Evolutionary conservation across 2,888 invertebrate genomes (phyloP).

Genomic region (Abrostola tripartita): DNA sequence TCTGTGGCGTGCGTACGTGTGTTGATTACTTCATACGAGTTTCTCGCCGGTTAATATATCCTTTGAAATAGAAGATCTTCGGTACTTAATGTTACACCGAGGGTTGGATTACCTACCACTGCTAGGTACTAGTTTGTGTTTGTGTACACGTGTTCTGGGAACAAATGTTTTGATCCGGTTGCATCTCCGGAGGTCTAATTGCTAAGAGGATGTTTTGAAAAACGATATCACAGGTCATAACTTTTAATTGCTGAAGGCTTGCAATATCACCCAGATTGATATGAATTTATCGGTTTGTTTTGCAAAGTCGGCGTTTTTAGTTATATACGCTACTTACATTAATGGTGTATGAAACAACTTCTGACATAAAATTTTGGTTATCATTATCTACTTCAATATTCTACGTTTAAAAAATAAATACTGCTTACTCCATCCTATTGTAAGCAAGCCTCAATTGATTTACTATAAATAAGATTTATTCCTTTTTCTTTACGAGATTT

Average conservation of each 20-base stretch:
- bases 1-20: slow-evolving; percentile 43
- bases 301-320: background rate
- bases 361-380: background rate
- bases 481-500: slow-evolving; percentile 38
- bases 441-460: slow-evolving; percentile 46
- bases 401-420: slow-evolving; percentile 36
- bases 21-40: slow-evolving; percentile 35
- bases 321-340: background rate
- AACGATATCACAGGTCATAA: slow-evolving; percentile 8
- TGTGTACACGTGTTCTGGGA: slow-evolving; percentile 7
- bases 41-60: slow-evolving; percentile 27
- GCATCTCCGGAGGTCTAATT: slow-evolving; percentile 11
- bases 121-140: background rate
- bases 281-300: slow-evolving; percentile 3
- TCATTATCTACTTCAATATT: slow-evolving; percentile 20
- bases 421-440: slow-evolving; percentile 26
- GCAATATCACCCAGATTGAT: background rate
- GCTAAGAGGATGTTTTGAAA: slow-evolving; percentile 18
- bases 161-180: slow-evolving; percentile 16
- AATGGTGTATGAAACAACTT: background rate
- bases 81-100: slow-evolving; percentile 8
- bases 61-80: slow-evolving; percentile 35
- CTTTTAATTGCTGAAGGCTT: background rate
- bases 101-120: slow-evolving; percentile 4
- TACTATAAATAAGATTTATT: slow-evolving; percentile 26